Percentiles rank a stretch among this genome's conserved stretches.
Evolutionary conservation across 1,140 invertebrate genomes (phyloP).

Genomic region (Nymphalis io): DNA sequence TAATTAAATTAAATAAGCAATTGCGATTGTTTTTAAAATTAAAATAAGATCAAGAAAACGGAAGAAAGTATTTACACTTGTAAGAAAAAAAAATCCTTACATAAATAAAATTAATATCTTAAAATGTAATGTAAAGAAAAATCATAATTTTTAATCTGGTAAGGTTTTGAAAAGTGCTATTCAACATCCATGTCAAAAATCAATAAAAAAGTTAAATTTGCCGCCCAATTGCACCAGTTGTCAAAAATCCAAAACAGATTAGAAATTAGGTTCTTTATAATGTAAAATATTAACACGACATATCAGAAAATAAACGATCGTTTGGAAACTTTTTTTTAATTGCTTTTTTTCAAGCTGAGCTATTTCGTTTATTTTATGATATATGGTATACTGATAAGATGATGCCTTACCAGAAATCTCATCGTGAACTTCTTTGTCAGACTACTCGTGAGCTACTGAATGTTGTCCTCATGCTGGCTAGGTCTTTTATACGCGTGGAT

Average conservation of each 20-base stretch:
- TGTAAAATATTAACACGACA: not conserved
- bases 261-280: slow-evolving; percentile 5
- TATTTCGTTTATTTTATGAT: slow-evolving; percentile 14
- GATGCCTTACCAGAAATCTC: slow-evolving; percentile 74
- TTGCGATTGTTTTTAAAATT: no score
- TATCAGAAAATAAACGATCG: slow-evolving; percentile 5
- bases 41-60: no score
- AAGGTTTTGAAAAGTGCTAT: not conserved
- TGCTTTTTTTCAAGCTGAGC: not conserved
- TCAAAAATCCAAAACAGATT: not conserved
- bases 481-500: slow-evolving; percentile 64
- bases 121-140: no score
- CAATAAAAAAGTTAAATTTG: not conserved
- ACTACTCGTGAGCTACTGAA: slow-evolving; percentile 78
- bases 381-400: slow-evolving; percentile 11
- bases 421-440: slow-evolving; percentile 76
- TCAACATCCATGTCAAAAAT: not conserved
- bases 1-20: no score
- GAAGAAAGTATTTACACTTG: no score
- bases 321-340: not conserved
- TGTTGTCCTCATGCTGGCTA: slow-evolving; percentile 45
- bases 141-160: not conserved
- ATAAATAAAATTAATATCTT: no score
- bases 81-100: no score
- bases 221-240: slow-evolving; percentile 7